Evolutionary conservation across 2,797 vertebrate genomes (phyloP), one percentile per base, ranked within the genome.

Genomic region (Sylvilagus floridanus): DNA sequence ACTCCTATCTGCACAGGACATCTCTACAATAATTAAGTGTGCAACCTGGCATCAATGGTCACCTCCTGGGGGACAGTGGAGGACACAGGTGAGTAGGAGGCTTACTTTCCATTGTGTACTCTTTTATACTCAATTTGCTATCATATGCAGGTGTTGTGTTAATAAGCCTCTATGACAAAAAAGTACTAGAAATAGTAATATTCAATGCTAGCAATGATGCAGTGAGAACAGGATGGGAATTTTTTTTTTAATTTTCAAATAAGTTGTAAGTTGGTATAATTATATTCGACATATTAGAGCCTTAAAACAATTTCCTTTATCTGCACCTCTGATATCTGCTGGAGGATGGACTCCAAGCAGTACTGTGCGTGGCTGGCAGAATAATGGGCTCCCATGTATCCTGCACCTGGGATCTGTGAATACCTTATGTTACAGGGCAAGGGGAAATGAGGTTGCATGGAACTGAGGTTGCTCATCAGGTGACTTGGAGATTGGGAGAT

Each of bases 251-350:
- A 63, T 21, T 85, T 90, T 26, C 79, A 54, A 93, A 37, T 69
- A 10, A 68, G 12, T 32, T 63, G 57, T 26, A 92, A 88, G 22
- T 82, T 62, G 47, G 22, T 79, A 47, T 22, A 32, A 52, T 81
- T 71, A n/a, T 47, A 47, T 57, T 54, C 77, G 89, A 90, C 32
- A 35, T 4, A 11, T 60, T 54, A 62, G 35, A 88, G 30, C 30
- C 71, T 91, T 91, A n/a, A 79, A 50, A 72, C 52, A 77, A 19
- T 24, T 57, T 88, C n/a, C 4, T 89, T 77, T 89, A 63, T 42
- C 60, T 35, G 7, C 5, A 71, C 35, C 22, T 37, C 32, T 52
- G 37, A 62, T 50, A 85, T 13, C 82, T 93, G 69, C 69, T 85
- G 24, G 17, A 75, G 65, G 57, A 28, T 47, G 19, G 10, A 75